A percentile compares a stretch with the other conserved stretches of the same genome.
Evolutionary conservation across 1,140 invertebrate genomes (phyloP).

Genomic region (Neuroterus valhalla): DNA sequence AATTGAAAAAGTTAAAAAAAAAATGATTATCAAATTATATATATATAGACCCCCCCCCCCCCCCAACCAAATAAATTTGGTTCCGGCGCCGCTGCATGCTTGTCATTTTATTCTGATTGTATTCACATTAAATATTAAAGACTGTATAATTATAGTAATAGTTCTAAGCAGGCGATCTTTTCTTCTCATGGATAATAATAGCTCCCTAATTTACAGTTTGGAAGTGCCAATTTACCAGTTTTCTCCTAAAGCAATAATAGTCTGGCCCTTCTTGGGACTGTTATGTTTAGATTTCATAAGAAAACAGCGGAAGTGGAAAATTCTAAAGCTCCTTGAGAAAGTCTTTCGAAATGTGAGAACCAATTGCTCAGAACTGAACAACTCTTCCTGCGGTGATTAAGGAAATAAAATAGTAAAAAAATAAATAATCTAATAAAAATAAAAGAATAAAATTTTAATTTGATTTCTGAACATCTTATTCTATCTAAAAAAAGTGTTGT

Average conservation of each 20-base stretch:
- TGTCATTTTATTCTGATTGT: no score
- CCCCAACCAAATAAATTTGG: no score
- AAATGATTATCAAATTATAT: no score
- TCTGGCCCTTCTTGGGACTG: neutral
- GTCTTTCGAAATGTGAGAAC: neutral
- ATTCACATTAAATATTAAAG: neutral
- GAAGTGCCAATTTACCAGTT: neutral
- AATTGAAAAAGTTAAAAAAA: no score
- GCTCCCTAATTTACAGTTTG: neutral
- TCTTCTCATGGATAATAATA: conserved; percentile 14
- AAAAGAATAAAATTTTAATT: neutral
- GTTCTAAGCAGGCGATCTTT: neutral
- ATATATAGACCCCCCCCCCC: no score
- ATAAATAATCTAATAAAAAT: neutral
- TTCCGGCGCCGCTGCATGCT: no score
- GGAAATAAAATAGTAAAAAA: neutral
- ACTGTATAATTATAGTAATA: neutral
- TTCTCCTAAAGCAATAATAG: conserved; percentile 18
- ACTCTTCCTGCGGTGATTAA: neutral
- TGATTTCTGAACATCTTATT: no score
- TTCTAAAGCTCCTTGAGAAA: conserved; percentile 2
- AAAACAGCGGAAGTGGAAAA: conserved; percentile 25
- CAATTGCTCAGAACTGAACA: neutral
- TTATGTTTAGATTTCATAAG: conserved; percentile 1
- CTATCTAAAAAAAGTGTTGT: no score